Evolutionary conservation across 2,113 vertebrate genomes (phyloP).

Genomic region (Bubalus kerabau): DNA sequence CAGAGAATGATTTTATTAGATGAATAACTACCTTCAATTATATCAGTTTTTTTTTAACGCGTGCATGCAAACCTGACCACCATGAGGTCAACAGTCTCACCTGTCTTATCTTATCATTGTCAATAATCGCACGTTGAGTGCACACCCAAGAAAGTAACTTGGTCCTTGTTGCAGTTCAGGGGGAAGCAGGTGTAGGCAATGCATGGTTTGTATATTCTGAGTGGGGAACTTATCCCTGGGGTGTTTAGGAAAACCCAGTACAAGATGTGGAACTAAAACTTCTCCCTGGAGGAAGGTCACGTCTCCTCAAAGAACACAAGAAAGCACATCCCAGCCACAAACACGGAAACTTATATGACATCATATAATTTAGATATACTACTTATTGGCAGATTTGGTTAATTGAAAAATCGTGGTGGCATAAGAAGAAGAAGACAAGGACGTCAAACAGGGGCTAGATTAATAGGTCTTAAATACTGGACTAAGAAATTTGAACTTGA

Average conservation of each 20-base stretch:
- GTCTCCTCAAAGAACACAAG: not conserved
- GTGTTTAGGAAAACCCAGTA: not conserved
- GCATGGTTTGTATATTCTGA: not conserved
- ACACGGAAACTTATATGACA: not conserved
- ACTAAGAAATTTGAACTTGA: not conserved
- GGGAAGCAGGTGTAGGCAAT: not conserved
- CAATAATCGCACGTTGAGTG: not conserved
- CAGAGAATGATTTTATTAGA: not conserved
- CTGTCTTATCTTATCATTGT: not conserved
- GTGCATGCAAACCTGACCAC: not conserved
- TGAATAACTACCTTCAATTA: not conserved
- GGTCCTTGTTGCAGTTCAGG: not conserved
- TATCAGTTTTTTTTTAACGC: not conserved
- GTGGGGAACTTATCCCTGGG: not conserved
- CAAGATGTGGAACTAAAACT: not conserved
- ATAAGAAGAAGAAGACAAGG: not conserved
- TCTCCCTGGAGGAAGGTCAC: not conserved
- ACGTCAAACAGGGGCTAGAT: not conserved
- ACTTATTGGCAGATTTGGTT: not conserved
- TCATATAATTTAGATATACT: not conserved
- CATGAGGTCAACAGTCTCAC: not conserved
- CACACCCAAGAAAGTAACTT: rapidly evolving
- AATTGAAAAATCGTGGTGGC: not conserved
- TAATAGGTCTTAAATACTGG: not conserved
- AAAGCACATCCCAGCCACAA: not conserved